Evolutionary conservation across 2,888 invertebrate species (phyloP), one percentile per base, ranked within the genome.

Genomic region (Pristionchus maxplancki): DNA sequence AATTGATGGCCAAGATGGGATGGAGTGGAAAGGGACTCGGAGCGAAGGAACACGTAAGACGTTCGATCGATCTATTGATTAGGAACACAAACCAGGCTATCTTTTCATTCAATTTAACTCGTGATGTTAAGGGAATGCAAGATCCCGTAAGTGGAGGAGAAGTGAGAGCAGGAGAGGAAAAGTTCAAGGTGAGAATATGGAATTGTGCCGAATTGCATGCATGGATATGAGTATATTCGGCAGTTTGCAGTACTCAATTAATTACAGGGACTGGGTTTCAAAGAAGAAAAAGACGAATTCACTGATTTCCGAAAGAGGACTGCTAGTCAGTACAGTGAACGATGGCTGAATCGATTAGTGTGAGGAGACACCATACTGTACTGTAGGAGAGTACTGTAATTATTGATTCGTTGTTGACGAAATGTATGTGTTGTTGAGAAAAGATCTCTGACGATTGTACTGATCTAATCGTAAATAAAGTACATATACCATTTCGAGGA

Each of bases 1-100:
- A 98, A 95, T 96, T 99, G 96, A 96, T 99, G 90, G 97, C 97
- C 95, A 98, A 98, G 96, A 99, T 99, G 98, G 99, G 96, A 5
- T 99, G 99, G 99, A 97, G 97, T 90, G 98, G 98, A 64, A 97
- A 96, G 67, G 99, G 99, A 15, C 96, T 99, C 17, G 99, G 99
- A 31, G 97, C 97, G 0, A 96, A 97, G 89, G 98, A 98, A 91
- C 90, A 89, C 87, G 91, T 91, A 40, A 87, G 87, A 28, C 1
- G 4, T 6, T 28, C 9, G 50, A 37, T 20, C 6, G 17, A 17
- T n/a, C n/a, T n/a, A n/a, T n/a, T n/a, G n/a, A n/a, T n/a, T n/a
- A n/a, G n/a, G n/a, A n/a, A n/a, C n/a, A n/a, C n/a, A n/a, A n/a
- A n/a, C n/a, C n/a, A n/a, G n/a, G n/a, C n/a, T n/a, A n/a, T n/a